These are phyloP conservation scores for Aleiodes alternator DNA, from an alignment of 2,888 invertebrate species.

Conservation along the genomic window DNA sequence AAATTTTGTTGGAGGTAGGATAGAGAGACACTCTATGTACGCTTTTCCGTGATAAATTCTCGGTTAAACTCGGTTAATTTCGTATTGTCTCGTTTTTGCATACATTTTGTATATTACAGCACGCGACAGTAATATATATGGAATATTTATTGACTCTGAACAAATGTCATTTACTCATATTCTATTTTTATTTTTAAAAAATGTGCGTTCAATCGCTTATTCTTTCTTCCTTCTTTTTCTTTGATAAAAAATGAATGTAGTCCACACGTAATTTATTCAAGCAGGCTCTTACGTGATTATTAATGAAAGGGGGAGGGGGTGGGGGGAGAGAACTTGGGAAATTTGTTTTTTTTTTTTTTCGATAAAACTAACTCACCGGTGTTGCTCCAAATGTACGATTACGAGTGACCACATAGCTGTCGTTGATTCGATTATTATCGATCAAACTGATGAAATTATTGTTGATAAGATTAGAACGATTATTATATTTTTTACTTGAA, in stretches of 20 bases:
- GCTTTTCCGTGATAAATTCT: slow-evolving; percentile 16
- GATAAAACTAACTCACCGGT: slow-evolving; percentile 66
- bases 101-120: slow-evolving; percentile 20
- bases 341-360: background rate
- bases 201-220: too few relatives aligned
- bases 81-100: slow-evolving; percentile 38
- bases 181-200: too few relatives aligned
- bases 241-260: too few relatives aligned
- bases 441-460: slow-evolving; percentile 67
- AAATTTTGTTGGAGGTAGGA: background rate
- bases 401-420: slow-evolving; percentile 65
- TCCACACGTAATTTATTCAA: too few relatives aligned
- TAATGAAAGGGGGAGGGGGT: slow-evolving; percentile 17
- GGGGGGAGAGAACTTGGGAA: background rate
- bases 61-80: slow-evolving; percentile 35
- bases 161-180: too few relatives aligned
- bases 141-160: too few relatives aligned
- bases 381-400: slow-evolving; percentile 62
- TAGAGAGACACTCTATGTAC: slow-evolving; percentile 1
- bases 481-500: slow-evolving; percentile 57
- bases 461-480: slow-evolving; percentile 61
- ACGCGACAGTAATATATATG: too few relatives aligned
- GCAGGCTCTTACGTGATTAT: background rate
- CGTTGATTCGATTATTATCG: slow-evolving; percentile 69
- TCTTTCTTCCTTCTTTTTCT: too few relatives aligned